Evolutionary conservation across 2,888 invertebrate species (phyloP).

Genomic region (Amaurobius ferox): DNA sequence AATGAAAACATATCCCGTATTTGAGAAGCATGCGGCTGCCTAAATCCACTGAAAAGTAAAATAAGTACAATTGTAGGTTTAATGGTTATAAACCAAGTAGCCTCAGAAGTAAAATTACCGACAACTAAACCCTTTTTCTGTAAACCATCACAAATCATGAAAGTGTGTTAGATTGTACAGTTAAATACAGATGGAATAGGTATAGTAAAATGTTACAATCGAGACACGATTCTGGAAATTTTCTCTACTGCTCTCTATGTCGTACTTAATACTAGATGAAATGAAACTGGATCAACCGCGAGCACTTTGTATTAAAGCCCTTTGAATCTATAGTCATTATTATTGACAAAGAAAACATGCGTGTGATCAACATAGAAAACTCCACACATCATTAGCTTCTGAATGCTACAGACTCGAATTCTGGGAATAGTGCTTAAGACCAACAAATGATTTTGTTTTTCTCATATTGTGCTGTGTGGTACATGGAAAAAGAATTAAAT

Average conservation of each 20-base stretch:
- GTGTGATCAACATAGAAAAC: not conserved
- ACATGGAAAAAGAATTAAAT: too few relatives aligned
- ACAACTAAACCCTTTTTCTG: too few relatives aligned
- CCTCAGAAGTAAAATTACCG: too few relatives aligned
- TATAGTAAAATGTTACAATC: conserved; percentile 27
- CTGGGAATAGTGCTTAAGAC: not conserved
- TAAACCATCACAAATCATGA: too few relatives aligned
- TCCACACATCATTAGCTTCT: not conserved
- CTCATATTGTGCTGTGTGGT: too few relatives aligned
- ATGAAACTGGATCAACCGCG: not conserved
- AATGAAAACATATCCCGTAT: too few relatives aligned
- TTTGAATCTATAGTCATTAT: not conserved
- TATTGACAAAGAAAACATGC: not conserved
- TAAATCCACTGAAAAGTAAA: too few relatives aligned
- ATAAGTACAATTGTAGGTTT: too few relatives aligned
- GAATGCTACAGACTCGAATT: not conserved
- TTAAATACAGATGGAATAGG: conserved; percentile 34
- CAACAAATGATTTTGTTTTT: too few relatives aligned
- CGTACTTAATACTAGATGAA: conserved; percentile 9
- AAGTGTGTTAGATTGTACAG: conserved; percentile 21
- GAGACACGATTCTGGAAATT: conserved; percentile 47
- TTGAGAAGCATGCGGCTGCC: too few relatives aligned
- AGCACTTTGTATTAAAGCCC: not conserved
- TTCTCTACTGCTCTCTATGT: conserved; percentile 58
- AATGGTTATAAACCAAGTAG: too few relatives aligned